phyloP scores from a whole-genome alignment of 2,888 invertebrate genomes.

The Amiota minor region DNA sequence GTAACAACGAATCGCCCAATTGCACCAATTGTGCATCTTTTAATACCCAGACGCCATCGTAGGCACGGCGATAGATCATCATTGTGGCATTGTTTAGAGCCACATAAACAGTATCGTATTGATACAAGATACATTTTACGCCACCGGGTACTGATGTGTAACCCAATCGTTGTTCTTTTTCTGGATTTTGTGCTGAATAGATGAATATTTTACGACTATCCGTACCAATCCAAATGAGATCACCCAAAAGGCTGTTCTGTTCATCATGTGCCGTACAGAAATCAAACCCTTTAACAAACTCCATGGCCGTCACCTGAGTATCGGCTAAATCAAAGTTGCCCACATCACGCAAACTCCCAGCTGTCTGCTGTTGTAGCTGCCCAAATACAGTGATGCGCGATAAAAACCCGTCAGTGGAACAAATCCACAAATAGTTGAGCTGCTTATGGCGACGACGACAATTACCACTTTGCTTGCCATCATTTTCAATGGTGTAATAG shows the following conservation, averaged over 20 bases:
- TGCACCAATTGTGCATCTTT: constrained; percentile 83
- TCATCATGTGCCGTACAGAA: constrained; percentile 69
- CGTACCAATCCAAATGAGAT: constrained; percentile 95
- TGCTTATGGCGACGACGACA: constrained; percentile 79
- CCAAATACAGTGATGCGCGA: constrained; percentile 87
- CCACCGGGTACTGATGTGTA: constrained; percentile 81
- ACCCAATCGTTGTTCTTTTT: constrained; percentile 85
- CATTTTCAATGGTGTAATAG: constrained; percentile 83
- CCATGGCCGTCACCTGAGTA: constrained; percentile 86
- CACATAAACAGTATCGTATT: constrained; percentile 91
- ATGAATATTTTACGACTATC: constrained; percentile 86
- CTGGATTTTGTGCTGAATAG: constrained; percentile 89
- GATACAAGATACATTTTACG: constrained; percentile 85
- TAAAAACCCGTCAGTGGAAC: constrained; percentile 85
- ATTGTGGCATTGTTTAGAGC: constrained; percentile 86
- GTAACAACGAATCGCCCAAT: constrained; percentile 76
- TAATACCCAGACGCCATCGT: constrained; percentile 83
- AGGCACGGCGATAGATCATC: constrained; percentile 82
- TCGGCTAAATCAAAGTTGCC: constrained; percentile 86
- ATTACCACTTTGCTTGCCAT: constrained; percentile 76
- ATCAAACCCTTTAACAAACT: constrained; percentile 84
- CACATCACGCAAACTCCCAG: constrained; percentile 83
- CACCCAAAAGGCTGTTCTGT: constrained; percentile 71
- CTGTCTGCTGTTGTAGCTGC: constrained; percentile 79
- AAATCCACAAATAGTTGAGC: constrained; percentile 92